Conservation (phyloP, 2,797 vertebrate genomes). For the Gobionotothen gibberifrons region DNA sequence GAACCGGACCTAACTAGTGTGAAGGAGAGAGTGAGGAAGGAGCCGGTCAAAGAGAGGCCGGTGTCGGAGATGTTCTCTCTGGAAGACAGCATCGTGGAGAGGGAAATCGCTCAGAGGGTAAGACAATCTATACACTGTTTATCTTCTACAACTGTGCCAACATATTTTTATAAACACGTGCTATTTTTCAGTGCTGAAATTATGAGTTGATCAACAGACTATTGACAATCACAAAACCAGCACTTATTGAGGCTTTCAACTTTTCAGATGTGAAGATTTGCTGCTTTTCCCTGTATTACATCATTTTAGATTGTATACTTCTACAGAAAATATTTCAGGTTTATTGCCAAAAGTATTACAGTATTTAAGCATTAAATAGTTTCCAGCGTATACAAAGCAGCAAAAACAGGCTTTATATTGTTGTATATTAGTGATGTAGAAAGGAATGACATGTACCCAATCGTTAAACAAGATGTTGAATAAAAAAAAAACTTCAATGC, state of each 20-base stretch:
- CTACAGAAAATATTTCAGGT: background rate
- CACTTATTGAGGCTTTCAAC: background rate
- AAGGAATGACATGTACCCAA: no score
- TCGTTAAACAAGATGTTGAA: background rate
- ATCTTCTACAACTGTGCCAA: background rate
- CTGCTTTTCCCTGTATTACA: background rate
- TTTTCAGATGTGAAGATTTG: background rate
- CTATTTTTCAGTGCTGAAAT: slow-evolving; percentile 1
- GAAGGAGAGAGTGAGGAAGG: slow-evolving; percentile 95
- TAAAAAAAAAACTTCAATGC: background rate
- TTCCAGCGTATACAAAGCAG: background rate
- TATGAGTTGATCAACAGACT: background rate
- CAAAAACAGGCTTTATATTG: background rate
- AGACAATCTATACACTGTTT: slow-evolving; percentile 44
- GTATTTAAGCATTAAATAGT: background rate
- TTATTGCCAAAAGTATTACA: background rate
- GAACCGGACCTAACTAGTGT: slow-evolving; percentile 97
- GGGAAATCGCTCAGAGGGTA: slow-evolving; percentile 95
- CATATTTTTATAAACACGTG: background rate
- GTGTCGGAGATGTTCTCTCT: slow-evolving; percentile 98
- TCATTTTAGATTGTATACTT: background rate
- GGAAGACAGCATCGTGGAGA: slow-evolving; percentile 97
- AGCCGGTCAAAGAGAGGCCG: slow-evolving; percentile 94
- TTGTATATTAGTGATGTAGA: background rate
- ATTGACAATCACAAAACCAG: background rate